phyloP scores from a whole-genome alignment of 1,140 invertebrate genomes.

The Proctacanthus coquilletti region DNA sequence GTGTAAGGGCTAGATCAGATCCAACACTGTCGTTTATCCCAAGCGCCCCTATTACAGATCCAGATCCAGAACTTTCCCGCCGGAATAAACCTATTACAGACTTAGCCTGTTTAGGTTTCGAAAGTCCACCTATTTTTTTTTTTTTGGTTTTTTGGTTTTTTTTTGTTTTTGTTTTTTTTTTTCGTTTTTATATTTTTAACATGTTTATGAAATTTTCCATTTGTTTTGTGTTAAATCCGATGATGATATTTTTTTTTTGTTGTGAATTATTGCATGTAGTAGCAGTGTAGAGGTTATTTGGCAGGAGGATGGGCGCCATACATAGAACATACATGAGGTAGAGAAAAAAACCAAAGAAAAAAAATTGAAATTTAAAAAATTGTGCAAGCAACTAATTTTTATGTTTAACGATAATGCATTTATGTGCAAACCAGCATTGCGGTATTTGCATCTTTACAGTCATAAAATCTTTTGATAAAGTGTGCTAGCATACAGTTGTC shows the following conservation, averaged over 20 bases:
- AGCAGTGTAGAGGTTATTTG: background rate
- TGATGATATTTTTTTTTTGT: background rate
- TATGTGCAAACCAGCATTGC: too few relatives aligned
- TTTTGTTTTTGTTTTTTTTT: slow-evolving; percentile 4
- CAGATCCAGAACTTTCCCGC: slow-evolving; percentile 45
- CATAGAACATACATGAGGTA: slow-evolving; percentile 8
- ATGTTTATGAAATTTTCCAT: too few relatives aligned
- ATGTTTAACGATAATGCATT: too few relatives aligned
- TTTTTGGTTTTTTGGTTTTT: slow-evolving; percentile 2
- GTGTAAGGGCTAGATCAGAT: slow-evolving; percentile 15
- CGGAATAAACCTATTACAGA: slow-evolving; percentile 56
- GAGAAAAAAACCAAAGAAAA: background rate
- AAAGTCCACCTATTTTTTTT: slow-evolving; percentile 41
- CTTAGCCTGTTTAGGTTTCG: slow-evolving; percentile 51
- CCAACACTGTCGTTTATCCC: too few relatives aligned
- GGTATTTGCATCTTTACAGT: too few relatives aligned
- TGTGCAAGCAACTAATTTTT: too few relatives aligned
- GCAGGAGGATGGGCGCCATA: slow-evolving; percentile 10
- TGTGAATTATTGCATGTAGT: background rate
- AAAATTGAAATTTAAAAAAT: background rate
- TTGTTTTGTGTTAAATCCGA: background rate
- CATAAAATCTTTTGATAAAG: too few relatives aligned
- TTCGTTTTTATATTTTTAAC: background rate
- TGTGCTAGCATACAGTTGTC: too few relatives aligned
- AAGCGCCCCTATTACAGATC: slow-evolving; percentile 26